These are phyloP conservation scores for Porites evermanni DNA, from an alignment of 92 coral and sea anemone genomes.

Conservation along the genomic window DNA sequence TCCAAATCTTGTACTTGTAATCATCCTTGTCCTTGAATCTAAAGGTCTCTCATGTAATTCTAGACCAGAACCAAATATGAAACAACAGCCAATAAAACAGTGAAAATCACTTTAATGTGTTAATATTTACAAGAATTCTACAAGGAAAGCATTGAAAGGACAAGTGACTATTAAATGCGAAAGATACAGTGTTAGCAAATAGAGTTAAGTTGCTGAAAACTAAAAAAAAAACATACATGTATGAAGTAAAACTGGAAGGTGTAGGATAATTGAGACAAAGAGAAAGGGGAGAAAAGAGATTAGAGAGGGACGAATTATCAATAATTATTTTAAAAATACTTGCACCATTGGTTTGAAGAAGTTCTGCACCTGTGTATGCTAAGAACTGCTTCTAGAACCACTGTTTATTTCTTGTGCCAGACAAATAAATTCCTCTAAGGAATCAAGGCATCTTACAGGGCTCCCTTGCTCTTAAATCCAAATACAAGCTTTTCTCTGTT, in stretches of 20 bases:
- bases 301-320: not conserved
- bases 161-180: not conserved
- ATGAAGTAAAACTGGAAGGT: not conserved
- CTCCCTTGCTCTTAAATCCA: conserved; percentile 83
- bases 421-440: not conserved
- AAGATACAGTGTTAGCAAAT: not conserved
- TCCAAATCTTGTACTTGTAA: too few relatives aligned
- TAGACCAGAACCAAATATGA: not conserved
- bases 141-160: not conserved
- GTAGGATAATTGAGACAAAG: not conserved
- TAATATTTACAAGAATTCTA: conserved; percentile 31
- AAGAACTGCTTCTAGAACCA: not conserved
- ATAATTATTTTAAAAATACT: not conserved
- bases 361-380: not conserved
- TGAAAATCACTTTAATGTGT: conserved; percentile 36
- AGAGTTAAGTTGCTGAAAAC: not conserved
- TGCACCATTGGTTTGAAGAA: not conserved
- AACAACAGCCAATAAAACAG: not conserved
- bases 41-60: not conserved
- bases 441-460: not conserved
- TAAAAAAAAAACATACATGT: not conserved
- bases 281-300: not conserved
- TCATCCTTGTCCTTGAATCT: too few relatives aligned
- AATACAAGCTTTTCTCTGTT: conserved; percentile 89
- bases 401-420: not conserved